These are phyloP conservation scores for Apocheima hispidaria DNA, from an alignment of 2,888 invertebrate genomes.

Conservation along the genomic window DNA sequence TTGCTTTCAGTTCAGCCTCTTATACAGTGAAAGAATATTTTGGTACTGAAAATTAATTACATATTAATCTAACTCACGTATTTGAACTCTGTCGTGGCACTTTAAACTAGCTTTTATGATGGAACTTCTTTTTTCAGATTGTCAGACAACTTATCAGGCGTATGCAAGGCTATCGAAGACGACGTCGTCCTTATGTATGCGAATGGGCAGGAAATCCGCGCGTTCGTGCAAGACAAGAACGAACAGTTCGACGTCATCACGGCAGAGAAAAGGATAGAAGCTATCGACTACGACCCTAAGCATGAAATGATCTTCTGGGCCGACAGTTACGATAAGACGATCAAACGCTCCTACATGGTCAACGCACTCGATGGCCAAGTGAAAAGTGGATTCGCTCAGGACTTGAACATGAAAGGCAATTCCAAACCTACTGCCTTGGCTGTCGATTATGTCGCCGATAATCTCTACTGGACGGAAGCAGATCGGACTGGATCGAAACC, in stretches of 20 bases:
- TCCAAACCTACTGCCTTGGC: slow-evolving; percentile 95
- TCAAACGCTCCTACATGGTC: slow-evolving; percentile 96
- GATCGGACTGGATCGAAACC: slow-evolving; percentile 91
- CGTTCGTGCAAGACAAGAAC: slow-evolving; percentile 88
- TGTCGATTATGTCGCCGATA: slow-evolving; percentile 97
- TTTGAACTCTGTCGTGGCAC: too few species aligned
- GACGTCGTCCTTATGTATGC: slow-evolving; percentile 91
- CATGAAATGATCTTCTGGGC: slow-evolving; percentile 97
- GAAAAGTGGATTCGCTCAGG: slow-evolving; percentile 94
- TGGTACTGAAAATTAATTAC: too few species aligned
- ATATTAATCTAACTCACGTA: too few species aligned
- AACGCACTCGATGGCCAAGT: slow-evolving; percentile 91
- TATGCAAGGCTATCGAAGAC: slow-evolving; percentile 90
- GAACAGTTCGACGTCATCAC: slow-evolving; percentile 92
- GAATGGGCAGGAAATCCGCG: slow-evolving; percentile 95
- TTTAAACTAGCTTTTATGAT: background rate
- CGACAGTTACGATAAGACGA: slow-evolving; percentile 95
- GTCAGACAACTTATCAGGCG: slow-evolving; percentile 92
- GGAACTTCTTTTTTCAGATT: slow-evolving; percentile 69
- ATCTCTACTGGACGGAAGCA: slow-evolving; percentile 97
- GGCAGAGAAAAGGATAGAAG: slow-evolving; percentile 95
- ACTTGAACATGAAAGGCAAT: slow-evolving; percentile 93
- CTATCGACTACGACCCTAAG: slow-evolving; percentile 95
- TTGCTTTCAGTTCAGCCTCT: too few species aligned
- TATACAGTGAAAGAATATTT: too few species aligned